phyloP scores from a whole-genome alignment of 2,113 vertebrate genomes.

The Tyto alba region DNA sequence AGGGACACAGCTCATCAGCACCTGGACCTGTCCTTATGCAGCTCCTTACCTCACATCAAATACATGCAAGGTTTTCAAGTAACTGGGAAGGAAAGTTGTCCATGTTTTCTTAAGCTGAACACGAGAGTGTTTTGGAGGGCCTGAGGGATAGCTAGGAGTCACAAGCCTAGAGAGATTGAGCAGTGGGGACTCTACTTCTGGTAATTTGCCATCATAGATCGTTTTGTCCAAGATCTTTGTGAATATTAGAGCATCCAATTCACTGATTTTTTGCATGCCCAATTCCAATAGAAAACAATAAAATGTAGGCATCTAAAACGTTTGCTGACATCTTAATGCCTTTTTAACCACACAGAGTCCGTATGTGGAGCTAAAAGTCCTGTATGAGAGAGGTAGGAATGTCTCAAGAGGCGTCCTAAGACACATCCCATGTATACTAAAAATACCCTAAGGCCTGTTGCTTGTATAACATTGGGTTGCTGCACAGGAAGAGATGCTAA shows the following conservation, averaged over 20 bases:
- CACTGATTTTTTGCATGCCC: not conserved
- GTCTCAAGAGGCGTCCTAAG: not conserved
- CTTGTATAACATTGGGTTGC: not conserved
- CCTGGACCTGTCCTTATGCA: not conserved
- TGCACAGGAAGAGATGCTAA: not conserved
- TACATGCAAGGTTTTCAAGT: not conserved
- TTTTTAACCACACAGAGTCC: not conserved
- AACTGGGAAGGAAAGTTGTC: not conserved
- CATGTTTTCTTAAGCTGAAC: not conserved
- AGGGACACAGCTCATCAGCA: not conserved
- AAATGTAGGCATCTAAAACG: not conserved
- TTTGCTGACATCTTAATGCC: not conserved
- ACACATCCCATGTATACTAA: not conserved
- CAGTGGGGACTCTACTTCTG: not conserved
- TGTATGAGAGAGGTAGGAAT: not conserved
- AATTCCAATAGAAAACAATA: not conserved
- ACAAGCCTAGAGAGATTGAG: not conserved
- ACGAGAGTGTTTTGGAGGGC: not conserved
- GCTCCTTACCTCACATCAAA: not conserved
- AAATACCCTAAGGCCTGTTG: not conserved
- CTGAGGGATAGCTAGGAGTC: not conserved
- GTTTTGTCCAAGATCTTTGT: not conserved
- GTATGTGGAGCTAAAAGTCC: not conserved
- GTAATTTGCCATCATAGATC: not conserved
- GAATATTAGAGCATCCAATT: not conserved